Evolutionary conservation across 2,113 vertebrate species (phyloP).

Genomic region (Gallinago media): DNA sequence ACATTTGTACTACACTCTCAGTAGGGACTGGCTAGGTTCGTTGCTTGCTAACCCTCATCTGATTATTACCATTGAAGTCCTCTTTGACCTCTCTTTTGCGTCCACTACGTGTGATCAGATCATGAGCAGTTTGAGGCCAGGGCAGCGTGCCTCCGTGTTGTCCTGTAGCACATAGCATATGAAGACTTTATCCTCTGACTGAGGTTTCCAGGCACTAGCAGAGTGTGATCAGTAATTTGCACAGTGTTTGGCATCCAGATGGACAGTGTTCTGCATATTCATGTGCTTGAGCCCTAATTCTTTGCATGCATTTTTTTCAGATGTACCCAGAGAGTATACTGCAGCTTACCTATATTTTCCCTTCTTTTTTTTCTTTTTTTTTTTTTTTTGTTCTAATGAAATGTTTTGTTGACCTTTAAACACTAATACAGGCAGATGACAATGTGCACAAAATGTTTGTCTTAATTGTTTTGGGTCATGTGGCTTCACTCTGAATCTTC

Average conservation of each 20-base stretch:
- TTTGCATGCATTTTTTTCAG: not conserved
- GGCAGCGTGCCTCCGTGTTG: accelerated
- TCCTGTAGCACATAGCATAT: accelerated
- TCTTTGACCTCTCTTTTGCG: not conserved
- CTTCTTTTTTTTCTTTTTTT: not conserved
- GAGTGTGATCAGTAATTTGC: not conserved
- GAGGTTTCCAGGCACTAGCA: not conserved
- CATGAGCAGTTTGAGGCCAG: not conserved
- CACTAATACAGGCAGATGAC: slow-evolving; percentile 58
- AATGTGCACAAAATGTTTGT: slow-evolving; percentile 66
- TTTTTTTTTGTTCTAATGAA: not conserved
- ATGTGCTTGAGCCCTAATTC: not conserved
- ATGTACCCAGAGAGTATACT: not conserved
- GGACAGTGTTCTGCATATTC: not conserved
- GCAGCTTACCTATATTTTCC: not conserved
- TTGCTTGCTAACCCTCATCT: not conserved
- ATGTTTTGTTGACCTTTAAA: slow-evolving; percentile 74
- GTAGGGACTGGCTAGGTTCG: not conserved
- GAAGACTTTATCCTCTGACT: not conserved
- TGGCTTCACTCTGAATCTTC: slow-evolving; percentile 58
- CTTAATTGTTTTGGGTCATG: slow-evolving; percentile 71
- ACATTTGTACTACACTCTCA: not conserved
- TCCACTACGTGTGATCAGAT: not conserved
- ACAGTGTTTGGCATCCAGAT: not conserved
- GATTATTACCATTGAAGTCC: not conserved